Conservation (phyloP, 30 jellyfish, hydroid and myxozoan genomes). For the Aurelia coerulea region DNA sequence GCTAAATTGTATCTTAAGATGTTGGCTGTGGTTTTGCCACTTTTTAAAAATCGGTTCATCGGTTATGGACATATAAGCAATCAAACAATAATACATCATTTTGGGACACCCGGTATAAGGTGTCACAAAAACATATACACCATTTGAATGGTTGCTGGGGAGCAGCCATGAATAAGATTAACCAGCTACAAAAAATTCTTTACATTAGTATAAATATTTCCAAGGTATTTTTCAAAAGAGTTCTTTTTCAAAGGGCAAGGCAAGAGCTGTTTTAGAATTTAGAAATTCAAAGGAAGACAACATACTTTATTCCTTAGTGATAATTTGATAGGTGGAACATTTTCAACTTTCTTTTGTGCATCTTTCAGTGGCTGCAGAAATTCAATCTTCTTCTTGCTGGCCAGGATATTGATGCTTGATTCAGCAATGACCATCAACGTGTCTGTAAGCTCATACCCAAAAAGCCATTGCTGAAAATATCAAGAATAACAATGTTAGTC, state of each 20-base stretch:
- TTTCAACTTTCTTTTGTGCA: constrained; percentile 77
- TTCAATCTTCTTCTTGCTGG: constrained; percentile 96
- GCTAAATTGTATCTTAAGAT: too few relatives aligned
- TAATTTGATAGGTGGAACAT: constrained; percentile 89
- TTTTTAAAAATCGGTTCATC: too few relatives aligned
- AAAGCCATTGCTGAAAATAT: constrained; percentile 92
- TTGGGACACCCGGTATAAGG: too few relatives aligned
- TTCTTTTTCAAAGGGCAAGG: neutral
- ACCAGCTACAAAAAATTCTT: too few relatives aligned
- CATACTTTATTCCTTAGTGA: constrained; percentile 64
- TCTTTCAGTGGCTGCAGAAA: constrained; percentile 92
- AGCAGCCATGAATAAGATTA: too few relatives aligned
- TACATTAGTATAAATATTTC: too few relatives aligned
- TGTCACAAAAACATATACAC: too few relatives aligned
- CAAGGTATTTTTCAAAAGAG: too few relatives aligned
- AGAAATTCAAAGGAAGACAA: neutral
- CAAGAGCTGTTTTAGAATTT: neutral
- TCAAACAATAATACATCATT: too few relatives aligned
- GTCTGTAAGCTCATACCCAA: constrained; percentile 97
- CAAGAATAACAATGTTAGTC: neutral
- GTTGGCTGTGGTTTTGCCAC: too few relatives aligned
- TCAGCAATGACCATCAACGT: constrained; percentile 84
- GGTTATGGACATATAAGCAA: too few relatives aligned
- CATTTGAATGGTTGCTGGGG: too few relatives aligned
- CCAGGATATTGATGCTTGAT: constrained; percentile 83